Conservation (phyloP, 2,797 vertebrate species). For the Mus minutoides region DNA sequence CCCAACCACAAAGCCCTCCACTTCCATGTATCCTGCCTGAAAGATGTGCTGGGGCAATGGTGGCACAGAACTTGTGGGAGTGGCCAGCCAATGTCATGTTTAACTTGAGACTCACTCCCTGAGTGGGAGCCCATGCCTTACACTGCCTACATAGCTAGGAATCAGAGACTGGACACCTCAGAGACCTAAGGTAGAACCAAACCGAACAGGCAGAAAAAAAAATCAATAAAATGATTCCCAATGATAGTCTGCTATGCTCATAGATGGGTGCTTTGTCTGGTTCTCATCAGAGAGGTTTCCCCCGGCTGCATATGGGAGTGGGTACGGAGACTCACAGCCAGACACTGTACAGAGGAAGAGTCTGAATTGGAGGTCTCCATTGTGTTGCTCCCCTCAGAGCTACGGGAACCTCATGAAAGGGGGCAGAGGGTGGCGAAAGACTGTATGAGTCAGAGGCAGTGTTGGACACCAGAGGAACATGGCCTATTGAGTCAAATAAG, state of each 20-base stretch:
- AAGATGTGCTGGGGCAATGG: not conserved
- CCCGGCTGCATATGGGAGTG: not conserved
- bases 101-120: not conserved
- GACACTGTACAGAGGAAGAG: not conserved
- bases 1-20: not conserved
- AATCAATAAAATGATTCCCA: not conserved
- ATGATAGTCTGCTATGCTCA: not conserved
- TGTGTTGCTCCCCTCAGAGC: not conserved
- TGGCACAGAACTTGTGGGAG: not conserved
- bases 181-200: not conserved
- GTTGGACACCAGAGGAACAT: not conserved
- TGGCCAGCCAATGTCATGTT: not conserved
- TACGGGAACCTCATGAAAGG: not conserved
- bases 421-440: not conserved
- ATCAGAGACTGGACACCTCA: not conserved
- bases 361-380: not conserved
- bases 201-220: not conserved
- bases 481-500: not conserved
- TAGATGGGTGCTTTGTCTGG: not conserved
- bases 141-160: not conserved
- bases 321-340: not conserved
- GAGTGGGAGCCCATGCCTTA: not conserved
- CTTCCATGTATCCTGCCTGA: not conserved
- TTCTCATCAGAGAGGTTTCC: not conserved
- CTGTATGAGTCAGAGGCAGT: not conserved